Conservation (phyloP, 2,888 invertebrate genomes). For the Mystacides longicornis region DNA sequence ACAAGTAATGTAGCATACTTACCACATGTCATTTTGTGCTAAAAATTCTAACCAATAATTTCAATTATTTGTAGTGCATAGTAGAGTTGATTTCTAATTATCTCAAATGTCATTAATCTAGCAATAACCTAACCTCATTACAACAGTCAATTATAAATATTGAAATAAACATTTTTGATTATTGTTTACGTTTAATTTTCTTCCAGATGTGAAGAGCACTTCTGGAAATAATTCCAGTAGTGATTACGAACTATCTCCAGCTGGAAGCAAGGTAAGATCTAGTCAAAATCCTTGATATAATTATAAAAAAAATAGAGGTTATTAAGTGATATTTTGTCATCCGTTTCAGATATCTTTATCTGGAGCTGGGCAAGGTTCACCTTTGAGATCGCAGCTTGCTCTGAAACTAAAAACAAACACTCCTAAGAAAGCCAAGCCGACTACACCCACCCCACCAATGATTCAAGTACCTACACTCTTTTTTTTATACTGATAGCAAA, state of each 20-base stretch:
- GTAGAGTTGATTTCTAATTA: no score
- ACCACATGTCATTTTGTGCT: no score
- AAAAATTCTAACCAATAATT: no score
- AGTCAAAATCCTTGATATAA: background rate
- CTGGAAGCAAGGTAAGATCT: conserved; percentile 23
- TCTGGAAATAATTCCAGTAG: conserved; percentile 26
- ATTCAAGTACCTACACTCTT: conserved; percentile 34
- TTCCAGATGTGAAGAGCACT: conserved; percentile 23
- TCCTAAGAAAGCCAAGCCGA: conserved; percentile 41
- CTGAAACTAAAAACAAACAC: conserved; percentile 58
- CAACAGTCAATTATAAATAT: no score
- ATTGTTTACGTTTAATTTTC: no score
- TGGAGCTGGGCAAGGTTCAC: conserved; percentile 65
- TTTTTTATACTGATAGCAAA: no score
- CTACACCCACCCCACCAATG: conserved; percentile 43
- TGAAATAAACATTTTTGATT: no score
- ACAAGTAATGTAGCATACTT: no score
- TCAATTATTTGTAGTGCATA: no score
- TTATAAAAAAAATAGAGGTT: background rate
- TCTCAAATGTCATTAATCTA: no score
- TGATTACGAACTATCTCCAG: conserved; percentile 25
- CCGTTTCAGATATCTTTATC: conserved; percentile 40
- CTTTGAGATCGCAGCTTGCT: conserved; percentile 62
- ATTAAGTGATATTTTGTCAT: background rate
- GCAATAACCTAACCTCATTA: no score